Evolutionary conservation across 2,113 vertebrate genomes (phyloP), one percentile per base, ranked within the genome.

Genomic region (Pseudorectes ferrugineus): DNA sequence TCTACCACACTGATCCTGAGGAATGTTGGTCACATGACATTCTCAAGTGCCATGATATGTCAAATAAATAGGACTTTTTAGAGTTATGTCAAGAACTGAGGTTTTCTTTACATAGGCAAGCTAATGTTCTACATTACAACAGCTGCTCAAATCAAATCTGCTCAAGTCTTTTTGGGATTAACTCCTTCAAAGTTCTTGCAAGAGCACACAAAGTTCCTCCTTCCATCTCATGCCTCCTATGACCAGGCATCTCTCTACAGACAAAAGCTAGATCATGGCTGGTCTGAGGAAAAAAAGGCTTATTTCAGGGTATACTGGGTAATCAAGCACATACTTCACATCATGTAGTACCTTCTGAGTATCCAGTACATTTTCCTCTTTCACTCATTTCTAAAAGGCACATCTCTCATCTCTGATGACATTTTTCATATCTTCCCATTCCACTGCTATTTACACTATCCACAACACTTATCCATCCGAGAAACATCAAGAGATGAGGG

Each of bases 321-420:
- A 92, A 83, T 68, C 13, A 79, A 28, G 16, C 31, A 85, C 4
- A 20, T 24, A 63, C 10, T 73, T 84, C 49, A 76, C 33, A 43
- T 19, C n/a, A 55, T 0, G 0, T 40, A 36, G 8, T 45, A 21
- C 26, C 14, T 40, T 55, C 28, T 33, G 3, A 77, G 19, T 40
- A 68, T 24, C 31, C 3, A 3, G 17, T 21, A 18, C 7, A 38
- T 51, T 67, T 82, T 49, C 16, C 61, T 76, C 54, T 52, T 86
- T 33, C 38, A 35, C 20, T 42, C 11, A 71, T 35, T 89, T 89
- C 35, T 80, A 70, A 70, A 42, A 86, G 43, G 38, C 18, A 85
- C 13, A 16, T 78, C 12, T 23, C 19, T 49, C 24, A 83, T 19
- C 38, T 70, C 38, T 84, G 59, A 55, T 43, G 38, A 70, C 6